Conservation (phyloP, 1,140 invertebrate genomes). For the Drosophila carrolli region DNA sequence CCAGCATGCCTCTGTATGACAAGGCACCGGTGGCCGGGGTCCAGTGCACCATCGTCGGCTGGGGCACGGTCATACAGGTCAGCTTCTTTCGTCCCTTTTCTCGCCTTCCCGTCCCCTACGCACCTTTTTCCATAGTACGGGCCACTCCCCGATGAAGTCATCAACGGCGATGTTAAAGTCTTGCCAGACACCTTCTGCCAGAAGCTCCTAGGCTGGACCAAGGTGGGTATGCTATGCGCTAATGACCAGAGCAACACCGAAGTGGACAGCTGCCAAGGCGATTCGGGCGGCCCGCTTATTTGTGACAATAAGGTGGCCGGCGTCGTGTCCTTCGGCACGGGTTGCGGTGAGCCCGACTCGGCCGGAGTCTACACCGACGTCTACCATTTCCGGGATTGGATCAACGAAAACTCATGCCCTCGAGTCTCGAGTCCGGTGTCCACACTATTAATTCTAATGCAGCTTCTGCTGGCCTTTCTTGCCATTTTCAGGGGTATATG, state of each 20-base stretch:
- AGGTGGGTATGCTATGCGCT: conserved; percentile 62
- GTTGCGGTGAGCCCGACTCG: conserved; percentile 87
- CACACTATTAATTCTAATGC: background rate
- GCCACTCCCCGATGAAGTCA: conserved; percentile 34
- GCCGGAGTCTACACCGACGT: conserved; percentile 91
- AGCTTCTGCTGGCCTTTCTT: background rate
- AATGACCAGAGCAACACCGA: conserved; percentile 35
- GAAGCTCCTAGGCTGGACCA: background rate
- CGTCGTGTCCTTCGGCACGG: conserved; percentile 89
- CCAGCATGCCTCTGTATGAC: conserved; percentile 7
- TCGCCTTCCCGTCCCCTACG: background rate
- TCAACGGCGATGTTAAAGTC: conserved; percentile 42
- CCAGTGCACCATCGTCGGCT: conserved; percentile 58
- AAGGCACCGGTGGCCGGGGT: background rate
- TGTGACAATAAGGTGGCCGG: conserved; percentile 84
- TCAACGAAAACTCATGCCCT: conserved; percentile 34
- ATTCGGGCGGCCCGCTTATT: conserved; percentile 72
- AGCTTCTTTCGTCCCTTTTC: background rate
- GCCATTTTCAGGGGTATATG: background rate
- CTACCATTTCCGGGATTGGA: conserved; percentile 86
- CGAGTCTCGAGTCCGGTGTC: too few relatives aligned
- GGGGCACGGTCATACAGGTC: conserved; percentile 68
- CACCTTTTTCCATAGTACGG: conserved; percentile 17
- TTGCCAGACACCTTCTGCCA: conserved; percentile 1
- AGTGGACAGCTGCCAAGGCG: conserved; percentile 68